phyloP scores from a whole-genome alignment of 2,113 vertebrate genomes.

The Corythornis madagascariensis region DNA sequence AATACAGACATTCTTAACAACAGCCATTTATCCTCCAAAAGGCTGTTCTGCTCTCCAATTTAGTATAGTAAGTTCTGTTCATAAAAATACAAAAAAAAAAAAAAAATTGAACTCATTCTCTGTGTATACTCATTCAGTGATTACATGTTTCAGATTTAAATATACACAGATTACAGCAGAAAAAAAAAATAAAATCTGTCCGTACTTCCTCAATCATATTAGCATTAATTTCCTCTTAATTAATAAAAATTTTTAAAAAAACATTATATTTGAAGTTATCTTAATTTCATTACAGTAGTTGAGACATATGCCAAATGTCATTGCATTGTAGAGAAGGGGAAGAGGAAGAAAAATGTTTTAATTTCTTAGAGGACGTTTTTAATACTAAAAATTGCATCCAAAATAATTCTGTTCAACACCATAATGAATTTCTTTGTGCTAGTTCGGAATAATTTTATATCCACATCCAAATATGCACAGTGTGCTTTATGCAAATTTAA shows the following conservation, averaged over 20 bases:
- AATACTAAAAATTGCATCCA: neutral
- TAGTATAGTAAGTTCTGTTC: neutral
- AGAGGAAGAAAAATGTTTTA: neutral
- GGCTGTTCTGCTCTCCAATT: neutral
- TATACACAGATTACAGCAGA: neutral
- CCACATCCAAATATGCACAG: neutral
- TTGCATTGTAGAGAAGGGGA: neutral
- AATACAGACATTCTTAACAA: neutral
- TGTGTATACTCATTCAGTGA: neutral
- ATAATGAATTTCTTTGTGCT: constrained; percentile 42
- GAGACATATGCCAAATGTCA: neutral
- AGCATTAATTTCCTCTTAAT: neutral
- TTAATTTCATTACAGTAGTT: neutral
- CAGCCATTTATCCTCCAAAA: neutral
- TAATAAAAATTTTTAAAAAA: neutral
- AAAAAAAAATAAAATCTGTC: neutral
- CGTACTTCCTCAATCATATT: neutral
- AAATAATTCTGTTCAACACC: neutral
- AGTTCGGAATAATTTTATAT: constrained; percentile 24
- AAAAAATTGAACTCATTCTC: neutral
- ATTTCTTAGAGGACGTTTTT: neutral
- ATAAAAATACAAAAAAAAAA: neutral
- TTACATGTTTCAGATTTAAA: neutral
- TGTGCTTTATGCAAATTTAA: constrained; percentile 39
- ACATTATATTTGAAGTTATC: neutral